A percentile compares a stretch with the other conserved stretches of the same genome.
Evolutionary conservation across 2,888 invertebrate genomes (phyloP).

Genomic region (Imbricaverruca yamaguchii): DNA sequence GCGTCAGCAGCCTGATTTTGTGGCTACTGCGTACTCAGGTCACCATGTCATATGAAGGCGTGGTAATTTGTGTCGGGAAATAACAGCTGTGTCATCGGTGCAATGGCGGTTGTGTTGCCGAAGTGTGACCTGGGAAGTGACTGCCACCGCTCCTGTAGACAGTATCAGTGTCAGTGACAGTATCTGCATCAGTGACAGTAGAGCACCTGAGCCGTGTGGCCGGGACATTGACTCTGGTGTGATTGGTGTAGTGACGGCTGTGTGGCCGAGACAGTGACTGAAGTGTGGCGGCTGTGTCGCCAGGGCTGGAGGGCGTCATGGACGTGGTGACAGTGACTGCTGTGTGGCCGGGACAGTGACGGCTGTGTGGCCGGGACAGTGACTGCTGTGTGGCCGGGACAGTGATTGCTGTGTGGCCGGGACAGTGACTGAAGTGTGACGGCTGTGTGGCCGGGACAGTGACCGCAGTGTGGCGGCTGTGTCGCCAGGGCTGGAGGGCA

Average conservation of each 20-base stretch:
- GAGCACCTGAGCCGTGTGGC: conserved; percentile 39
- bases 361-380: conserved; percentile 48
- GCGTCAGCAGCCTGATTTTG: too few species aligned
- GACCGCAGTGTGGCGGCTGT: neutral
- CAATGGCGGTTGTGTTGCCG: neutral
- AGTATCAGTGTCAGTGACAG: too few species aligned
- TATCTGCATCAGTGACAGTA: too few species aligned
- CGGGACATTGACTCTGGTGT: too few species aligned
- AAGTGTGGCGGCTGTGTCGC: conserved; percentile 44
- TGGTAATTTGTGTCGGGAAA: too few species aligned
- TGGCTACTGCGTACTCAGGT: too few species aligned
- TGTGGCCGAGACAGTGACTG: conserved; percentile 53
- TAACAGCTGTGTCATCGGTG: too few species aligned
- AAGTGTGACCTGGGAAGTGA: conserved; percentile 49
- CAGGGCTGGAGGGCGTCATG: too few species aligned
- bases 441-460: conserved; percentile 42
- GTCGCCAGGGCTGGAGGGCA: conserved; percentile 43
- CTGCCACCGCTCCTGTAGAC: conserved; percentile 41
- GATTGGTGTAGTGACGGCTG: neutral
- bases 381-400: conserved; percentile 41
- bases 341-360: too few species aligned
- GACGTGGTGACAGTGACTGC: too few species aligned
- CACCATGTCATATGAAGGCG: too few species aligned
- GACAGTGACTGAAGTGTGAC: conserved; percentile 40
- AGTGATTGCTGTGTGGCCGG: neutral